Conservation (phyloP, 2,888 invertebrate species). For the Orthonevra nobilis region DNA sequence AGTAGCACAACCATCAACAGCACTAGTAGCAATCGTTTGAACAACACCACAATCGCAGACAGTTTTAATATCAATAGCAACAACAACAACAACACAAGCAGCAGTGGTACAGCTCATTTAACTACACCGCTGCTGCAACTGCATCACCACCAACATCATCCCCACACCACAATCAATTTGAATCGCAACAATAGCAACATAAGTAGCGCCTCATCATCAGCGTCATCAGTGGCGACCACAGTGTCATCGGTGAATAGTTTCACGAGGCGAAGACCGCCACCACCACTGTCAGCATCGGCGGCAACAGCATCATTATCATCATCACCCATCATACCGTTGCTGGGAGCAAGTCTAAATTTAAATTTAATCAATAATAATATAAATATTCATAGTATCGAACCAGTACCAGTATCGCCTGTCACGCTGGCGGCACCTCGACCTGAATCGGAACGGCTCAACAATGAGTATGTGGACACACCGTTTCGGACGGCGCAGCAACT, state of each 20-base stretch:
- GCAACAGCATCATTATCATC: slow-evolving; percentile 73
- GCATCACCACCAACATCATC: slow-evolving; percentile 70
- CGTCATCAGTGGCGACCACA: slow-evolving; percentile 75
- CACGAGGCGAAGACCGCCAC: slow-evolving; percentile 77
- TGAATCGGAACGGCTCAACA: slow-evolving; percentile 91
- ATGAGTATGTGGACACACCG: slow-evolving; percentile 96
- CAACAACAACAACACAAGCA: slow-evolving; percentile 71
- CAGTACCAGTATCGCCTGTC: slow-evolving; percentile 79
- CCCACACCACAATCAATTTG: slow-evolving; percentile 63
- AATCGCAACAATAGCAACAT: slow-evolving; percentile 77
- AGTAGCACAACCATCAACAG: slow-evolving; percentile 15
- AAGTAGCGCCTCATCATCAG: slow-evolving; percentile 75
- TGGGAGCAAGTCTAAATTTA: slow-evolving; percentile 73
- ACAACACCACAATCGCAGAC: slow-evolving; percentile 37
- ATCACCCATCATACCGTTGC: slow-evolving; percentile 75
- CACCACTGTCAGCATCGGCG: slow-evolving; percentile 72
- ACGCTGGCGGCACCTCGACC: slow-evolving; percentile 88
- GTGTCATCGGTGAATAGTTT: slow-evolving; percentile 77
- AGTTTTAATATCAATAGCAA: slow-evolving; percentile 66
- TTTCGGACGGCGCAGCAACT: slow-evolving; percentile 82
- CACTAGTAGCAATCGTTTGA: slow-evolving; percentile 37
- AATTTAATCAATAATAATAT: slow-evolving; percentile 67
- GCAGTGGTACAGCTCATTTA: slow-evolving; percentile 44
- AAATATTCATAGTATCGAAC: slow-evolving; percentile 78
- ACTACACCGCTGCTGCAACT: slow-evolving; percentile 56